A percentile compares a stretch with the other conserved stretches of the same genome.
These are phyloP conservation scores for Meghimatium bilineatum DNA, from an alignment of 2,888 invertebrate genomes.

Conservation along the genomic window DNA sequence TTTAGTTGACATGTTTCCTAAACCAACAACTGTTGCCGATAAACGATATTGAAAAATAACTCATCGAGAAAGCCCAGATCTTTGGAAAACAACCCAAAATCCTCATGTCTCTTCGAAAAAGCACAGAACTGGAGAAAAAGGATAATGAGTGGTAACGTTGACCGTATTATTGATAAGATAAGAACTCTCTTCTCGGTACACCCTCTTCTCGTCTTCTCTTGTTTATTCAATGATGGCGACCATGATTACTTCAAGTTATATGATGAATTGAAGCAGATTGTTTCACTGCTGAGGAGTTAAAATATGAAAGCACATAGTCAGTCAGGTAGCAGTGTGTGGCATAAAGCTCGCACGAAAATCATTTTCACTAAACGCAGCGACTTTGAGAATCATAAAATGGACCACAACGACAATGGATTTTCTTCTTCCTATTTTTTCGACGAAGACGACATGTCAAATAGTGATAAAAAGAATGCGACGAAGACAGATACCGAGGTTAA, in stretches of 20 bases:
- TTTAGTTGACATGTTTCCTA: too few species aligned
- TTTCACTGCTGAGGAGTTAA: neutral
- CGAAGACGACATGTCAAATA: slow-evolving; percentile 10
- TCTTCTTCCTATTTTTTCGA: neutral
- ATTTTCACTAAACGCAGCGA: slow-evolving; percentile 6
- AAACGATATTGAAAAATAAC: too few species aligned
- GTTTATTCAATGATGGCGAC: neutral
- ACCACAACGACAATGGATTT: neutral
- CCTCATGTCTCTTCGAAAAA: too few species aligned
- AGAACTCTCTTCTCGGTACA: slow-evolving; percentile 5
- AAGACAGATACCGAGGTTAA: slow-evolving; percentile 11
- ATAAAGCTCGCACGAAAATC: slow-evolving; percentile 10
- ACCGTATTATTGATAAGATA: too few species aligned
- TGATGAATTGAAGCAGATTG: neutral
- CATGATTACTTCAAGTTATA: neutral
- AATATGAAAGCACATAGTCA: slow-evolving; percentile 1
- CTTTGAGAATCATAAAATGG: neutral
- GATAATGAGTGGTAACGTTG: too few species aligned
- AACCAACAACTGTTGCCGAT: too few species aligned
- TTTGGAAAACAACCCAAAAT: too few species aligned
- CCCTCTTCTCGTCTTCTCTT: too few species aligned
- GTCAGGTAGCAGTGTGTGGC: neutral
- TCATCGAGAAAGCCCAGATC: too few species aligned
- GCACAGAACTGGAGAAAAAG: too few species aligned
- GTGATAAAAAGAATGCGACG: neutral